These are phyloP conservation scores for Tiliacea aurago DNA, from an alignment of 2,888 invertebrate genomes.

Conservation along the genomic window DNA sequence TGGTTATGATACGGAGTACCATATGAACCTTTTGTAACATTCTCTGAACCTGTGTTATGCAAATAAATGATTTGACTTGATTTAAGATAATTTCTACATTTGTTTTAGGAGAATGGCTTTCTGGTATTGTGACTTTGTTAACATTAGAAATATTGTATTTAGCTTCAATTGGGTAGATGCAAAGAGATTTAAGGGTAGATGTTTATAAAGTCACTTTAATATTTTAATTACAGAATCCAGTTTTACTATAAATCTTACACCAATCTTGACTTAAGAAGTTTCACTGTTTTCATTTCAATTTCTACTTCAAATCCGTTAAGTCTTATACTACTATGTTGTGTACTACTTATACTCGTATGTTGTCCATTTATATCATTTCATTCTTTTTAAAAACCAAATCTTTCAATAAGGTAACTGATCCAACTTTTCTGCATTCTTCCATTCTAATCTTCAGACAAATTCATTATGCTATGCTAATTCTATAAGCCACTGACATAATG, in stretches of 20 bases:
- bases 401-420: not conserved
- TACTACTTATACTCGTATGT: no score
- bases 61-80: no score
- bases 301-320: not conserved
- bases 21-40: no score
- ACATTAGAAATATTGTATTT: not conserved
- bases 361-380: not conserved
- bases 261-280: not conserved
- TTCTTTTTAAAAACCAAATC: not conserved
- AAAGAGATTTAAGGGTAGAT: no score
- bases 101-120: conserved; percentile 36
- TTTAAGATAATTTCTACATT: conserved; percentile 51
- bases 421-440: not conserved
- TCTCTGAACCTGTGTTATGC: no score
- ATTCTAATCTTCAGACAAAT: not conserved
- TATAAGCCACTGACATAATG: conserved; percentile 4
- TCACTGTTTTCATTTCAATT: not conserved
- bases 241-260: not conserved
- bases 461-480: not conserved
- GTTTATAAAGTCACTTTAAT: not conserved
- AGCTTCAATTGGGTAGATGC: not conserved
- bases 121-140: conserved; percentile 6
- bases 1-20: no score
- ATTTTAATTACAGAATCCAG: conserved; percentile 4
- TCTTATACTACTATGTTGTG: no score